These are phyloP conservation scores for Onychostruthus taczanowskii DNA, from an alignment of 2,113 vertebrate species.

Conservation along the genomic window DNA sequence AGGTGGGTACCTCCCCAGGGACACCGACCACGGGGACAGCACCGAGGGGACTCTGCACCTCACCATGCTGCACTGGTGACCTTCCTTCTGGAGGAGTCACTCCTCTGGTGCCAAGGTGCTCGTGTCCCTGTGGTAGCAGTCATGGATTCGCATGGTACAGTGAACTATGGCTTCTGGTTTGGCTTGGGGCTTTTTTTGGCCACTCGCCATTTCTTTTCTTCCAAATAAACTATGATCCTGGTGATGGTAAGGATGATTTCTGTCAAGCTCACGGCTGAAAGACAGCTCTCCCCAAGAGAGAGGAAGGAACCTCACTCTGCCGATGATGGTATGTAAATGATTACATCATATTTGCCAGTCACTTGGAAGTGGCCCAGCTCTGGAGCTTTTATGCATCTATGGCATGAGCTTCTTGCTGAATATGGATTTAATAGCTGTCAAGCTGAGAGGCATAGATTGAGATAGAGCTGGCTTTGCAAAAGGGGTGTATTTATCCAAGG, in stretches of 20 bases:
- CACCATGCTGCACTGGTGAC: rapidly evolving
- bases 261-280: slow-evolving; percentile 7
- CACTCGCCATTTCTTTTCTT: neutral
- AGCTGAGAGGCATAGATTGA: neutral
- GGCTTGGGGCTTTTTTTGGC: neutral
- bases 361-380: slow-evolving; percentile 45
- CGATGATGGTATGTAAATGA: slow-evolving; percentile 47
- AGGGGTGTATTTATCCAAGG: neutral
- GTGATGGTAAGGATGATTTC: slow-evolving; percentile 23
- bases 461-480: neutral
- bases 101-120: neutral
- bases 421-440: slow-evolving; percentile 38
- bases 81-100: neutral
- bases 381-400: slow-evolving; percentile 30
- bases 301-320: slow-evolving; percentile 38
- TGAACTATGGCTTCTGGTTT: neutral
- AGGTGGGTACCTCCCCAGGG: slow-evolving; percentile 8
- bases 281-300: slow-evolving; percentile 42
- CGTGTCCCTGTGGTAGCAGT: rapidly evolving
- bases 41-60: neutral
- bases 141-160: rapidly evolving
- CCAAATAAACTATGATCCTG: neutral
- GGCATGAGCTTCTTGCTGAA: slow-evolving; percentile 1
- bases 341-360: slow-evolving; percentile 39
- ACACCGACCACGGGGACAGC: neutral